phyloP scores from a whole-genome alignment of 2,797 vertebrate species.

The Buphagus erythrorhynchus region DNA sequence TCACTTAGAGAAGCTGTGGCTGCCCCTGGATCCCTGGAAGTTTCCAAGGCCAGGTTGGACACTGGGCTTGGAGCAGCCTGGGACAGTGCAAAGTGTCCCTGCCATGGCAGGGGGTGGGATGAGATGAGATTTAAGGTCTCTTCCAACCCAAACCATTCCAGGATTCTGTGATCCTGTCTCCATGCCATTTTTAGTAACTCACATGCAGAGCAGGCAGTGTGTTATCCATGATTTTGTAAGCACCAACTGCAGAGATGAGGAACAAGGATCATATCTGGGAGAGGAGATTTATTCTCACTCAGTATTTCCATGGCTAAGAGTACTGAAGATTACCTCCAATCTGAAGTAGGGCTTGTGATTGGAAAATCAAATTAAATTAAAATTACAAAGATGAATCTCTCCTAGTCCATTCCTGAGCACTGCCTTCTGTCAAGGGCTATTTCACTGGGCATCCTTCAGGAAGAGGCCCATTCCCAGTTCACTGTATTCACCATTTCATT shows the following conservation, averaged over 20 bases:
- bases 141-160: background rate
- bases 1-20: background rate
- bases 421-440: background rate
- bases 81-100: rapidly evolving
- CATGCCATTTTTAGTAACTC: background rate
- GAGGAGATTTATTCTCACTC: background rate
- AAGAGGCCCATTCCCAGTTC: background rate
- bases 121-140: background rate
- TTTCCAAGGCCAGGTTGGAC: background rate
- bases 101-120: background rate
- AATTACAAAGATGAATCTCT: background rate
- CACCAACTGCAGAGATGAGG: background rate
- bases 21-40: background rate
- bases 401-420: background rate
- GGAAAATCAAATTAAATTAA: background rate
- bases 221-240: background rate
- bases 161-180: background rate
- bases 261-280: background rate
- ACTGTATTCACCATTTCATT: background rate
- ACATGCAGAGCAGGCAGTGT: background rate
- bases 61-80: background rate
- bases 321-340: background rate
- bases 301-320: background rate
- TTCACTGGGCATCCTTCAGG: background rate
- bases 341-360: background rate